Evolutionary conservation across 2,888 invertebrate genomes (phyloP).

Genomic region (Baronia brevicornis): DNA sequence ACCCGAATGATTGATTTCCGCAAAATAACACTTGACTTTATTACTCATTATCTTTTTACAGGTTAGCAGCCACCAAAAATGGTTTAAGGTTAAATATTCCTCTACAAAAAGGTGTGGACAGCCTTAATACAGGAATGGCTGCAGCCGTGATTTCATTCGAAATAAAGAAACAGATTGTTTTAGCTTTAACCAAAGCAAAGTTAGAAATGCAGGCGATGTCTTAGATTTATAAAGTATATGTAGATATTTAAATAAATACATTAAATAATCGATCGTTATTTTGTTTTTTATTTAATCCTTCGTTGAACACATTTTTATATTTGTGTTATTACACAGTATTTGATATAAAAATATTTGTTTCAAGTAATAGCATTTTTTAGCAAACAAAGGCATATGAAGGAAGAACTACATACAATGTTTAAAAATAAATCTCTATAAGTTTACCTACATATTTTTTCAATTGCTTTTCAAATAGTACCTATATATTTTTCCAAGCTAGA

Average conservation of each 20-base stretch:
- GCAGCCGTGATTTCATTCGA: slow-evolving; percentile 90
- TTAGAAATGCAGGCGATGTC: slow-evolving; percentile 26
- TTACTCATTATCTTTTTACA: slow-evolving; percentile 30
- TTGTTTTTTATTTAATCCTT: neutral
- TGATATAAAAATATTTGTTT: no score
- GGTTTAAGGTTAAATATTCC: slow-evolving; percentile 87
- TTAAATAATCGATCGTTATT: neutral
- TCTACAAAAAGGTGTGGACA: slow-evolving; percentile 83
- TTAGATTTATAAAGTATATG: slow-evolving; percentile 1
- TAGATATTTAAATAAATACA: neutral
- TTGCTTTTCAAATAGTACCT: no score
- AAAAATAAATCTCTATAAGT: no score
- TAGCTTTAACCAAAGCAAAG: slow-evolving; percentile 42
- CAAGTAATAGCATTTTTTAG: no score
- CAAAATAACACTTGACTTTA: no score
- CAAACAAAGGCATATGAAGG: no score
- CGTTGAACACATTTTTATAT: neutral
- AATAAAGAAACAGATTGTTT: slow-evolving; percentile 80
- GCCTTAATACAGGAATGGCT: slow-evolving; percentile 90
- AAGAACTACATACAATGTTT: no score
- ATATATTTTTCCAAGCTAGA: no score
- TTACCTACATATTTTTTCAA: no score
- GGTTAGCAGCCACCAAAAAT: slow-evolving; percentile 73
- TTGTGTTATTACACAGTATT: neutral
- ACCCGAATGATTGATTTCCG: no score